Percentiles rank a stretch among this genome's conserved stretches.
Conservation (phyloP, 2,888 invertebrate species). For the Osmoderma eremita region DNA sequence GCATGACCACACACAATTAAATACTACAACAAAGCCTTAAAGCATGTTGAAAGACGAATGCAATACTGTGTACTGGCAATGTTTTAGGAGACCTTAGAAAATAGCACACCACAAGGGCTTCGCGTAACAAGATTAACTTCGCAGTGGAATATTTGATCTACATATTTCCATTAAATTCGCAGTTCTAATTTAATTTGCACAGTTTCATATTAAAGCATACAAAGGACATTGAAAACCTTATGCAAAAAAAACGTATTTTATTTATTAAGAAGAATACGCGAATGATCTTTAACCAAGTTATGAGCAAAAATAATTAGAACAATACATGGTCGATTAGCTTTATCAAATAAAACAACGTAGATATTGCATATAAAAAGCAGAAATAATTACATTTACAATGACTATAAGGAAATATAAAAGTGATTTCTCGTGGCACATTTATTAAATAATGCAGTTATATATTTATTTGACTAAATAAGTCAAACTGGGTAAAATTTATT, state of each 20-base stretch:
- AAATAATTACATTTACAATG: too few relatives aligned
- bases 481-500: too few relatives aligned
- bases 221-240: slow-evolving; percentile 1
- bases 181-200: slow-evolving; percentile 30
- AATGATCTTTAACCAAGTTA: neutral
- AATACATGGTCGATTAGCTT: neutral
- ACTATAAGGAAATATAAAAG: too few relatives aligned
- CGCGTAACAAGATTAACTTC: slow-evolving; percentile 50
- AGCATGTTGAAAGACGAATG: slow-evolving; percentile 18
- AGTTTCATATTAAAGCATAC: slow-evolving; percentile 12
- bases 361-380: too few relatives aligned
- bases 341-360: too few relatives aligned
- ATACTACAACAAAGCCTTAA: slow-evolving; percentile 12
- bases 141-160: slow-evolving; percentile 30
- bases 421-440: too few relatives aligned
- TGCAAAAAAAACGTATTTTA: neutral
- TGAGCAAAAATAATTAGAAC: slow-evolving; percentile 16
- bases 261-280: slow-evolving; percentile 7
- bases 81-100: slow-evolving; percentile 49
- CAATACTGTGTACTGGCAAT: slow-evolving; percentile 41
- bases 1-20: slow-evolving; percentile 4
- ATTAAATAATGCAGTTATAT: too few relatives aligned
- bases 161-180: slow-evolving; percentile 8
- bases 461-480: too few relatives aligned
- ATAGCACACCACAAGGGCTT: slow-evolving; percentile 47